Conservation (phyloP, 2,113 vertebrate genomes). For the Diadophis punctatus region DNA sequence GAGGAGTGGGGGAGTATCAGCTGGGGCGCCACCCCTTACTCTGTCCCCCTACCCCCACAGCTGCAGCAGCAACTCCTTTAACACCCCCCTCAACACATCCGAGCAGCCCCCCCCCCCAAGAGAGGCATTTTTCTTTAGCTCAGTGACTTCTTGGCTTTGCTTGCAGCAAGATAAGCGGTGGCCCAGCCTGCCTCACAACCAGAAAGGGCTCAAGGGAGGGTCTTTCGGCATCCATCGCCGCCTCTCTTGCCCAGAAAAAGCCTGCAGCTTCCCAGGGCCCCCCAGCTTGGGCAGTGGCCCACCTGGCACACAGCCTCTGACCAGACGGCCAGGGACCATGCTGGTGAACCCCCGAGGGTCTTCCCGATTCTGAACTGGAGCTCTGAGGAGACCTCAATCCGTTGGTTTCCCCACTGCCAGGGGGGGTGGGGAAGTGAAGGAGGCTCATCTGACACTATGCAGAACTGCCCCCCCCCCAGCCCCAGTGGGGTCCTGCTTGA, state of each 20-base stretch:
- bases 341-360: too few species aligned
- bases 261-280: not conserved
- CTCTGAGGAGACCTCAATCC: not conserved
- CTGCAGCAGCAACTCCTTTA: not conserved
- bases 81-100: too few species aligned
- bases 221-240: not conserved
- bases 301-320: not conserved
- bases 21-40: not conserved
- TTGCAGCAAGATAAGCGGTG: constrained; percentile 22
- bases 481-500: not conserved
- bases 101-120: rapidly evolving
- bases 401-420: not conserved
- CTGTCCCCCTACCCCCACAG: rapidly evolving
- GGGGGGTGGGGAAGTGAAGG: not conserved
- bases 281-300: rapidly evolving
- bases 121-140: not conserved
- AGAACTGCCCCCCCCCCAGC: not conserved
- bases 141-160: not conserved
- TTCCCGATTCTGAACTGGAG: not conserved
- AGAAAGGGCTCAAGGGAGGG: constrained; percentile 33
- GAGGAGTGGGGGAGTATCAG: not conserved
- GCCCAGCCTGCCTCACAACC: constrained; percentile 32
- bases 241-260: constrained; percentile 28
- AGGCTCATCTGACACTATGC: not conserved
- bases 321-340: not conserved